These are phyloP conservation scores for Gobiocypris rarus DNA, from an alignment of 2,113 vertebrate species.

Conservation along the genomic window DNA sequence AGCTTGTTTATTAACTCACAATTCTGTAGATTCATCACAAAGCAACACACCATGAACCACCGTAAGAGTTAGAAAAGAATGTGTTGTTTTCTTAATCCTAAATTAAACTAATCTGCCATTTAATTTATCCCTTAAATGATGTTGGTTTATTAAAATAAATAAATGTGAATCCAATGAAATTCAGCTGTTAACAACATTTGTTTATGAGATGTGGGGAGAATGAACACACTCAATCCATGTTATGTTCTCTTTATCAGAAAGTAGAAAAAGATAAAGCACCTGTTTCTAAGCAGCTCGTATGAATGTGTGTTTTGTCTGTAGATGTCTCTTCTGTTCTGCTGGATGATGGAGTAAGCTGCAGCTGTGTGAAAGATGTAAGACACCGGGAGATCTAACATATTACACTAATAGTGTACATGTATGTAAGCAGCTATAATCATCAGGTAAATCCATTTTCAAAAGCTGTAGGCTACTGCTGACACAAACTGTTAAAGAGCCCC, in stretches of 20 bases:
- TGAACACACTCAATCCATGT: not conserved
- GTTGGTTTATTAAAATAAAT: not conserved
- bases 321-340: constrained; percentile 41
- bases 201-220: not conserved
- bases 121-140: not conserved
- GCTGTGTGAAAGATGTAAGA: constrained; percentile 49
- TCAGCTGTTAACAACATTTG: not conserved
- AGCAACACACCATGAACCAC: no score
- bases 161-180: not conserved
- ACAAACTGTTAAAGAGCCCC: no score
- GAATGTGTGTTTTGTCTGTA: constrained; percentile 22
- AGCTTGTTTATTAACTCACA: no score
- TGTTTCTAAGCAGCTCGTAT: not conserved
- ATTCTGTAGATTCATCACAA: no score
- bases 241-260: not conserved
- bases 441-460: no score
- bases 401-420: not conserved
- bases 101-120: not conserved
- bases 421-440: no score
- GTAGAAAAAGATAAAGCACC: not conserved
- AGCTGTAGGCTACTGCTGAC: no score
- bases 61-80: no score
- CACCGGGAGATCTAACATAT: constrained; percentile 44
- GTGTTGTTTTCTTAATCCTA: not conserved
- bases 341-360: constrained; percentile 31